Evolutionary conservation across 2,113 vertebrate species (phyloP), one percentile per base, ranked within the genome.

Genomic region (Nannobrachium achirus): DNA sequence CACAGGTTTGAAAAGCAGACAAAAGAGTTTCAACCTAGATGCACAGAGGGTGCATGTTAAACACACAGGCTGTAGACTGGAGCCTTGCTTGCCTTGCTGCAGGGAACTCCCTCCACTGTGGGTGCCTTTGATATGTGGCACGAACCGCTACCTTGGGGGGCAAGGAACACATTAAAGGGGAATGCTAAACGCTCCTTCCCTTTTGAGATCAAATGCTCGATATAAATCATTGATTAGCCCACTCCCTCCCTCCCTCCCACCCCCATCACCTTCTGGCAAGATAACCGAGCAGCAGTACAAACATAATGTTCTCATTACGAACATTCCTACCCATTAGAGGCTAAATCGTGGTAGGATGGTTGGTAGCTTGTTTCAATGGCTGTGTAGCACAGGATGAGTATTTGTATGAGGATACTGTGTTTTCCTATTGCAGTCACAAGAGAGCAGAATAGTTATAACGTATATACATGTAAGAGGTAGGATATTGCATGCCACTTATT

Each of bases 181-280:
- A 89, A 89, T 91, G 87, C 75, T 92, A 91, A 92, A 91, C 73
- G 78, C 59, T 85, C 69, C 80, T 73, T 88, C 84, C 88, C 63
- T 83, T 89, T 91, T 76, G 86, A 91, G 85, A 86, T 86, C 84
- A 86, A 89, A 86, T 88, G 69, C 79, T 88, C 72, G 46, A 73
- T 82, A 88, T 92, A 83, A 90, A 93, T 91, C 90, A 92, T 89
- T 91, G 79, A 91, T 92, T 81, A 74, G 60, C 11, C 58, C 53
- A 55, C 33, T 7, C 6, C 8, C 55, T n/a, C n/a, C 25, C 55
- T 10, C 10, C 25, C 66, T 4, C 63, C 56, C 57, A 56, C 67
- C 62, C 56, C 50, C 25, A 20, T 76, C 71, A 73, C 68, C 86
- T 80, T 74, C 65, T 18, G 73, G 85, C 85, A 81, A 78, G 44